A percentile compares a stretch with the other conserved stretches of the same genome.
Evolutionary conservation across 1,140 invertebrate species (phyloP).

Genomic region (Mizuhopecten yessoensis): DNA sequence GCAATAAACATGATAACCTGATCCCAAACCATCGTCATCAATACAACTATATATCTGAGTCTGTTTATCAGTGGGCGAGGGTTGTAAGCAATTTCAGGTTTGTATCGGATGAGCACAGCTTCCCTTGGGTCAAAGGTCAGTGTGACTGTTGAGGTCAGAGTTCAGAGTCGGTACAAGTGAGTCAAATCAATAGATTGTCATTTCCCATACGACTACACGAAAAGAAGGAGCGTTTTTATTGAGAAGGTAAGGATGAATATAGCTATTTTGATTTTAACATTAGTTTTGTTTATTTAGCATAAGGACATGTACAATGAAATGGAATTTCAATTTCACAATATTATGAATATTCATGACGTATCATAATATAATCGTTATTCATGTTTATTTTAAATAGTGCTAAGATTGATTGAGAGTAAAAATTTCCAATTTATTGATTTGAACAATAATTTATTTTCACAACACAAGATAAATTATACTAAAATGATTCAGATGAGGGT

Average conservation of each 20-base stretch:
- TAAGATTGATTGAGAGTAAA: too few species aligned
- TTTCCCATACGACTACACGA: neutral
- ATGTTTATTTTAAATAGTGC: too few species aligned
- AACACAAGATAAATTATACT: too few species aligned
- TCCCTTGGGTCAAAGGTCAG: slow-evolving; percentile 16
- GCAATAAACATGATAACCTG: neutral
- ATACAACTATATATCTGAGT: neutral
- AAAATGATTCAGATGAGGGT: too few species aligned
- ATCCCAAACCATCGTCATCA: neutral
- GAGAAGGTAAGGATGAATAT: neutral
- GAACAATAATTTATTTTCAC: too few species aligned
- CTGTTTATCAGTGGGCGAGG: neutral
- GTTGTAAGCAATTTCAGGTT: neutral
- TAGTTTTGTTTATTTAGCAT: too few species aligned
- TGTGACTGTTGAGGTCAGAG: neutral
- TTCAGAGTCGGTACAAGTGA: neutral
- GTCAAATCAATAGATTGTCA: neutral
- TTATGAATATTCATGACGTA: too few species aligned
- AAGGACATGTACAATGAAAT: too few species aligned
- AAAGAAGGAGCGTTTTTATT: neutral
- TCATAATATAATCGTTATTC: too few species aligned
- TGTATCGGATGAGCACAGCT: neutral
- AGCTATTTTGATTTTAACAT: too few species aligned
- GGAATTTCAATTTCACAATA: too few species aligned
- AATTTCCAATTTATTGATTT: too few species aligned